Conservation (phyloP, 2,888 invertebrate species). For the Sepiola atlantica region DNA sequence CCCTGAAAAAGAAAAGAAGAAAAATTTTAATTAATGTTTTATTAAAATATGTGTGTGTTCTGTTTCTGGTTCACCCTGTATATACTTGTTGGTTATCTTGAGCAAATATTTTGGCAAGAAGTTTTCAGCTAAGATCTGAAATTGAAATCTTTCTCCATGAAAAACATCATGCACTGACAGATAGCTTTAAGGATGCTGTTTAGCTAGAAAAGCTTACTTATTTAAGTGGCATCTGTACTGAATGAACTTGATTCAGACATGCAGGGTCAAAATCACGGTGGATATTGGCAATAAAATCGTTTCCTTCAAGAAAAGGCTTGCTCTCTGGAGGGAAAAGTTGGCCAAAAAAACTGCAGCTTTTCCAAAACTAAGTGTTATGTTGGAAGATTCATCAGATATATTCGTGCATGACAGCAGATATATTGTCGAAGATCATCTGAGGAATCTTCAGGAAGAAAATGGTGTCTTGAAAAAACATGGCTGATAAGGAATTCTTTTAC, state of each 20-base stretch:
- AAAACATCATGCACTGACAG: not conserved
- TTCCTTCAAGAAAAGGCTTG: no score
- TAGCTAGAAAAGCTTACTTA: not conserved
- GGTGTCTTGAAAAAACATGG: not conserved
- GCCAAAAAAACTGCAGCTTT: no score
- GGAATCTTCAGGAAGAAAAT: conserved; percentile 40
- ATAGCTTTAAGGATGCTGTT: not conserved
- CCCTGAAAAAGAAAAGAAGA: no score
- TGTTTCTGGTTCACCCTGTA: no score
- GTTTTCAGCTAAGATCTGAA: conserved; percentile 38
- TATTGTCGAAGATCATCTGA: no score
- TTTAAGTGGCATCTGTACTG: no score
- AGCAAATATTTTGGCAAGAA: not conserved
- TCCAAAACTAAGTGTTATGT: no score
- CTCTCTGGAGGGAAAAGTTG: no score
- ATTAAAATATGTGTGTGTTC: no score
- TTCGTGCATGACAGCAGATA: not conserved
- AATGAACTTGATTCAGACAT: conserved; percentile 42
- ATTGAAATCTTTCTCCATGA: conserved; percentile 37
- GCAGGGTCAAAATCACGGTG: conserved; percentile 38
- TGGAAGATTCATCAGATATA: no score
- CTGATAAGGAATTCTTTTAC: conserved; percentile 12
- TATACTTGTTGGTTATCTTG: not conserved
- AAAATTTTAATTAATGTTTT: no score
- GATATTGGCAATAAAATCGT: conserved; percentile 36